phyloP scores from a whole-genome alignment of 2,113 vertebrate genomes.

The Prinia subflava region DNA sequence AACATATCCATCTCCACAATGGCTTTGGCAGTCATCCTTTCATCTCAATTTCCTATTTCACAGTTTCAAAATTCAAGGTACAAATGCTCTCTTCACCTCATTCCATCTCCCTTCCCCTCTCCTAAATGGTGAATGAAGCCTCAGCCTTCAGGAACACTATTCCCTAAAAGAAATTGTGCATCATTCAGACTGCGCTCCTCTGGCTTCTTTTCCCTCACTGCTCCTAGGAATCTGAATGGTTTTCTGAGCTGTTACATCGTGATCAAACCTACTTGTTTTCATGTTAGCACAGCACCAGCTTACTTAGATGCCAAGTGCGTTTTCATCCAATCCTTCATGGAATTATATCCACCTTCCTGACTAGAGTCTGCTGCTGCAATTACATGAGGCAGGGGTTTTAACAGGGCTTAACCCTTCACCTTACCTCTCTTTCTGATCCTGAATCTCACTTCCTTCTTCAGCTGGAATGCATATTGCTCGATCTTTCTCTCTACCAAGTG shows the following conservation, averaged over 20 bases:
- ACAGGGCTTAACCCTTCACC: neutral
- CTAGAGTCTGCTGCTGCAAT: neutral
- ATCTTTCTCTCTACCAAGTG: neutral
- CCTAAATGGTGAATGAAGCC: neutral
- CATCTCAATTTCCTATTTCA: neutral
- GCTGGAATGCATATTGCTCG: fast-evolving
- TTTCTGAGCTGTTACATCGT: neutral
- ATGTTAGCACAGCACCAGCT: neutral
- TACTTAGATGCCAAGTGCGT: neutral
- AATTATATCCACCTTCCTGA: neutral
- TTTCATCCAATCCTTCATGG: neutral
- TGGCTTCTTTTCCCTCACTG: neutral
- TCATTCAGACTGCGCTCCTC: neutral
- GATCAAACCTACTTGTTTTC: neutral
- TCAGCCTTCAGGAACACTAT: neutral
- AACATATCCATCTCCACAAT: neutral
- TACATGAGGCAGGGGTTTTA: neutral
- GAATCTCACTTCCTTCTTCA: neutral
- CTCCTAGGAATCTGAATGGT: neutral
- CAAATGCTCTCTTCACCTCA: neutral
- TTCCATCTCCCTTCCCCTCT: neutral
- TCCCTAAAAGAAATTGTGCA: neutral
- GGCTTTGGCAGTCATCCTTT: neutral
- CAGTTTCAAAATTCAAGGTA: neutral
- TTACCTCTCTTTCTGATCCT: neutral